These are phyloP conservation scores for Amblyopsis rosae DNA, from an alignment of 2,113 vertebrate species.

Conservation along the genomic window DNA sequence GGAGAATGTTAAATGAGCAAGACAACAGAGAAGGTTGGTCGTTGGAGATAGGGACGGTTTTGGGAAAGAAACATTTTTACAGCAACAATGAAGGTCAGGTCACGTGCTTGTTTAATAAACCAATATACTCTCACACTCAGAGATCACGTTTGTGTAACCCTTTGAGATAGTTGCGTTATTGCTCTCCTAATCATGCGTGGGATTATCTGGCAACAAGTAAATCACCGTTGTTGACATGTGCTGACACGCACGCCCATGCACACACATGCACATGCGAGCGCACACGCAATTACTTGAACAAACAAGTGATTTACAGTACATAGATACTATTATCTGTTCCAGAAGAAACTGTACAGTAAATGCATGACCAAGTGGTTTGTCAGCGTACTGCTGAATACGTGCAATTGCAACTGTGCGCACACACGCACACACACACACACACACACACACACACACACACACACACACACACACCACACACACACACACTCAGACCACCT, in stretches of 20 bases:
- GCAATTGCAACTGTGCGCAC: not conserved
- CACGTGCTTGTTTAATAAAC: not conserved
- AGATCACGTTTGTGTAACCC: conserved; percentile 47
- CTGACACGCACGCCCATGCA: conserved; percentile 4
- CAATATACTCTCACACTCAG: not conserved
- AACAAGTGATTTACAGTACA: no score
- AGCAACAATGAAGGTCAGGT: not conserved
- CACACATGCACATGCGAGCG: conserved; percentile 13
- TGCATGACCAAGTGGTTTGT: not conserved
- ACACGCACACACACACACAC: not conserved
- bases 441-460: conserved; percentile 13
- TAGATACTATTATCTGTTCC: no score
- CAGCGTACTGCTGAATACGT: not conserved
- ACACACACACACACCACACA: conserved; percentile 9
- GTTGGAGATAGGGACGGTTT: conserved; percentile 20
- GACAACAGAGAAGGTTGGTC: conserved; percentile 15
- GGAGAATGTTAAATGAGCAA: conserved; percentile 18
- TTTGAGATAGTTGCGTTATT: conserved; percentile 67
- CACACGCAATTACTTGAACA: not conserved
- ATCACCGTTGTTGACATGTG: conserved; percentile 51
- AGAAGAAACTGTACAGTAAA: no score
- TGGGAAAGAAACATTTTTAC: not conserved
- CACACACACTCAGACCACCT: conserved; percentile 13
- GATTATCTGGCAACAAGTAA: conserved; percentile 62
- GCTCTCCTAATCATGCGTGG: conserved; percentile 69